phyloP scores from a whole-genome alignment of 1,140 invertebrate species.

The Bathynomus jamesi region DNA sequence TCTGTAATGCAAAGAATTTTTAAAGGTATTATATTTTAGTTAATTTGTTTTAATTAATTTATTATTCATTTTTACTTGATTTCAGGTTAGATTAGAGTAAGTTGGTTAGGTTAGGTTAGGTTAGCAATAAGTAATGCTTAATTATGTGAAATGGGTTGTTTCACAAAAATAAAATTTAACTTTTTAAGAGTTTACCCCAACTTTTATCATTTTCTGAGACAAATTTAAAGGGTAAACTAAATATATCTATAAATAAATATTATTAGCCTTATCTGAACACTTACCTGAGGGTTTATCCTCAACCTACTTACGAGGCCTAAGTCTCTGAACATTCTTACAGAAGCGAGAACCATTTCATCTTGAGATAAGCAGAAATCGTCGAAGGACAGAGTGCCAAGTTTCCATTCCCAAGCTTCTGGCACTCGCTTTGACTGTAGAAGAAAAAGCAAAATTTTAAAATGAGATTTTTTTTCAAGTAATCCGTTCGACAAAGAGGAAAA shows the following conservation, averaged over 20 bases:
- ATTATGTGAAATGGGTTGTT: neutral
- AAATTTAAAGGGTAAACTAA: too few species aligned
- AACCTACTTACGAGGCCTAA: constrained; percentile 38
- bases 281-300: constrained; percentile 23
- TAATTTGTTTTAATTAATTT: too few species aligned
- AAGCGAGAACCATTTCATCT: constrained; percentile 48
- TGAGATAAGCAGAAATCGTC: constrained; percentile 49
- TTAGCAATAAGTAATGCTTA: constrained; percentile 9
- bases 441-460: too few species aligned
- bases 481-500: too few species aligned
- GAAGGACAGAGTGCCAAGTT: constrained; percentile 45
- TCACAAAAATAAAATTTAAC: too few species aligned
- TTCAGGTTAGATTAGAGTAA: too few species aligned
- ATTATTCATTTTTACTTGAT: too few species aligned
- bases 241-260: neutral
- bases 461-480: too few species aligned
- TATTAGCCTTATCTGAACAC: neutral
- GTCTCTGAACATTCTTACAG: constrained; percentile 47
- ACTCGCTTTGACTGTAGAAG: neutral
- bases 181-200: too few species aligned
- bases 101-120: constrained; percentile 38
- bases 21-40: too few species aligned
- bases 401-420: neutral
- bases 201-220: too few species aligned
- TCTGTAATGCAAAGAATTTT: constrained; percentile 35